These are phyloP conservation scores for Agonopterix alstromeriana DNA, from an alignment of 2,888 invertebrate genomes.

Conservation along the genomic window DNA sequence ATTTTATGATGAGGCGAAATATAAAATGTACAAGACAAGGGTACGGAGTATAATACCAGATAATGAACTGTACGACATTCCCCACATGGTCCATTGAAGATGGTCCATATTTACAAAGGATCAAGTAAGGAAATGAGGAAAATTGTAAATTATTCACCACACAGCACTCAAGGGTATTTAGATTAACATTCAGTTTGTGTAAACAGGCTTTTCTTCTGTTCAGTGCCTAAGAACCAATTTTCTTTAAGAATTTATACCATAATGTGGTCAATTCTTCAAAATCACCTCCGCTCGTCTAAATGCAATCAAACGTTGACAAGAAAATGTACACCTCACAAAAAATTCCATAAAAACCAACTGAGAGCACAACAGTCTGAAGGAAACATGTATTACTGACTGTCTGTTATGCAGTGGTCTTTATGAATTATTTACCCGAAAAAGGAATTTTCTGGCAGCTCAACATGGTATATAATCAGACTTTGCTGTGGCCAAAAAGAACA, in stretches of 20 bases:
- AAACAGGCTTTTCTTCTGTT: not conserved
- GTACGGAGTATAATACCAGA: not conserved
- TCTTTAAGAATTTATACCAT: slow-evolving; percentile 3
- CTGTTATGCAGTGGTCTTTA: slow-evolving; percentile 1
- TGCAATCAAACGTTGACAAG: slow-evolving; percentile 1
- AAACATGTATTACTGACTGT: slow-evolving; percentile 1
- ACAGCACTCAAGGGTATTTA: too few species aligned
- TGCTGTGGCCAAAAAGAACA: slow-evolving; percentile 10
- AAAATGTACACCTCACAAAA: not conserved
- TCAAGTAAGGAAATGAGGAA: not conserved
- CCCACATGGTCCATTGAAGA: too few species aligned
- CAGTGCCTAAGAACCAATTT: slow-evolving; percentile 1
- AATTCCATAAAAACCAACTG: not conserved
- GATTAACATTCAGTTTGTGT: too few species aligned
- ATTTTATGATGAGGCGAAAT: not conserved
- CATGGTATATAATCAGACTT: slow-evolving; percentile 2
- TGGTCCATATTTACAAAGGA: not conserved
- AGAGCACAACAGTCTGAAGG: slow-evolving; percentile 4
- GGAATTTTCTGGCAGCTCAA: too few species aligned
- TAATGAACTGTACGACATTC: not conserved
- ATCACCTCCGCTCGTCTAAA: not conserved
- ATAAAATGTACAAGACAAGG: not conserved
- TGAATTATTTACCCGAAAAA: not conserved
- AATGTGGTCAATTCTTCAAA: slow-evolving; percentile 8
- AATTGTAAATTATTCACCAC: too few species aligned